Evolutionary conservation across 2,113 vertebrate species (phyloP), one percentile per base, ranked within the genome.

Genomic region (Ceratotherium simum): DNA sequence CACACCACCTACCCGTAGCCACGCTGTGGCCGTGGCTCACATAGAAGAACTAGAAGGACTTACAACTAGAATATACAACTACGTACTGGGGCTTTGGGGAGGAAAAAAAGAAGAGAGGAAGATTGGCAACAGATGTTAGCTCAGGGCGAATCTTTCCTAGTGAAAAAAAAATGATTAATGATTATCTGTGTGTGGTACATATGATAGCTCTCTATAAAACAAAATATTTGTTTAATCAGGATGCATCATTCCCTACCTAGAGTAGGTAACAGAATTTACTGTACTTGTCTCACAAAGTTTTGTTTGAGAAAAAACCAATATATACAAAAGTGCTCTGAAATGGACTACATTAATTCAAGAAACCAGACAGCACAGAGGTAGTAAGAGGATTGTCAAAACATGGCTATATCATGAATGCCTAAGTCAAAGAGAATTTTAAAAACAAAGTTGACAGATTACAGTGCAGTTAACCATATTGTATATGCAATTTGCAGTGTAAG

Each of bases 241-340:
- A 64, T 20, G 21, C 17, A 89, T 78, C 33, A 69, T 82, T 93
- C 27, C 8, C n/a, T 60, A 72, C 25, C 3, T 80, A 72, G 25
- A 82, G 14, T 14, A 88, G 4, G 21, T 31, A 84, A 91, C 18
- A 72, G 58, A 95, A 76, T 93, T 95, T 91, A 10, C 62, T 96
- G 5, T 85, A 48, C 21, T 12, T 73, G 31, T 48, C 48, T 95
- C 31, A 33, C 54, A n/a, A 46, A 86, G 9, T 95, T 88, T 89
- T 82, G 4, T 51, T 10, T 92, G 48, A 95, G 36, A 31, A 27
- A 90, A 75, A 48, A 29, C 9, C 3, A 58, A 62, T 25, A 58
- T 7, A 58, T 23, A 67, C 2, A 65, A 70, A 73, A 46, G 51
- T 85, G 31, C 13, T 80, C 80, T 76, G 84, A 70, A 90, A 80